phyloP scores from a whole-genome alignment of 53 echinoderm and acorn worm species.

The Holothuria leucospilota region DNA sequence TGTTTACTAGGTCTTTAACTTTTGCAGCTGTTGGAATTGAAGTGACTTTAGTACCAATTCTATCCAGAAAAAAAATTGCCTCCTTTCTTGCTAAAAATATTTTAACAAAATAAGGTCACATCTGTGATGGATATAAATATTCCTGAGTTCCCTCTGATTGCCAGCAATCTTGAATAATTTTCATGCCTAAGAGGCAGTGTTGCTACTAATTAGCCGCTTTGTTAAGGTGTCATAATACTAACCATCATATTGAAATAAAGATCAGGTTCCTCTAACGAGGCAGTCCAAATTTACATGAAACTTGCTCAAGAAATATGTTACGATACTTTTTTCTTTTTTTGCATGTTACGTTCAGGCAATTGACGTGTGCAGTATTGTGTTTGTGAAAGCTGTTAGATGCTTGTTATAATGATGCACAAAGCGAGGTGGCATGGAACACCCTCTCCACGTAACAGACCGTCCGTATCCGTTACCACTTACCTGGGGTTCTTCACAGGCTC shows the following conservation, averaged over 20 bases:
- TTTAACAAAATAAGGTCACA: no score
- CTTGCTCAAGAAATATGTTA: slow-evolving; percentile 23
- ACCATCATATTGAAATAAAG: slow-evolving; percentile 18
- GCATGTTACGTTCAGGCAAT: no score
- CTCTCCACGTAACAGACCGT: slow-evolving; percentile 36
- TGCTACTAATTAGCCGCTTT: slow-evolving; percentile 33
- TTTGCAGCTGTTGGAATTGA: no score
- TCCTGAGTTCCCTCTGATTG: no score
- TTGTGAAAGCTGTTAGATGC: not conserved
- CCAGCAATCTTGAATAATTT: no score
- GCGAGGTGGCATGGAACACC: slow-evolving; percentile 24
- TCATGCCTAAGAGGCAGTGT: not conserved
- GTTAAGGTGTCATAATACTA: slow-evolving; percentile 24
- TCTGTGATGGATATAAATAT: no score
- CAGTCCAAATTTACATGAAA: slow-evolving; percentile 34
- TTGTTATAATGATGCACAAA: slow-evolving; percentile 40
- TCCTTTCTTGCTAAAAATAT: no score
- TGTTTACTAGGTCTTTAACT: no score
- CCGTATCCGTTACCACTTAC: slow-evolving; percentile 38
- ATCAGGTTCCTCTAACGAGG: slow-evolving; percentile 25
- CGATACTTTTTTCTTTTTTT: slow-evolving; percentile 11
- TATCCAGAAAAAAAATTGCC: no score
- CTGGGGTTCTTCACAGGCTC: slow-evolving; percentile 42
- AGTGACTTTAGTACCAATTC: no score
- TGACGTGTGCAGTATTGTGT: not conserved